phyloP scores from a whole-genome alignment of 1,140 invertebrate species.

The Lamellibrachia luymesi region DNA sequence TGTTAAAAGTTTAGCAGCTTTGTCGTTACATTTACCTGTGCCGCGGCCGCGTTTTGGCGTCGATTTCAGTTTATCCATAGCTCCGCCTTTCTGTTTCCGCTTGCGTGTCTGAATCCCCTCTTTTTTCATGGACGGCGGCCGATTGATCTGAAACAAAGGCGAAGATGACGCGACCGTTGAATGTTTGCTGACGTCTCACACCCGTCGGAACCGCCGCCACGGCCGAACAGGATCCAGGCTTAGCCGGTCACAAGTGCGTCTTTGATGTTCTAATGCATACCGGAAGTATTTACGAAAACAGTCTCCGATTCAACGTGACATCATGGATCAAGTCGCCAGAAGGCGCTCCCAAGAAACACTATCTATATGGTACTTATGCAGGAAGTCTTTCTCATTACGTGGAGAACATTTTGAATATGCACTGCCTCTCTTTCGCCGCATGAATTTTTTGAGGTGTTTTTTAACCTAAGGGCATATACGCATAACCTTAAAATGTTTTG shows the following conservation, averaged over 20 bases:
- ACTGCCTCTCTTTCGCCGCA: too few species aligned
- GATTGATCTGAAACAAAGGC: slow-evolving; percentile 74
- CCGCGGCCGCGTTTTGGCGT: neutral
- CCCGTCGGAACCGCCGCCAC: neutral
- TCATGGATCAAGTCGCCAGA: neutral
- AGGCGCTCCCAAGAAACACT: too few species aligned
- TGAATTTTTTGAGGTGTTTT: too few species aligned
- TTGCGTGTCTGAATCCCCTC: slow-evolving; percentile 98
- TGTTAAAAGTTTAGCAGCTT: neutral
- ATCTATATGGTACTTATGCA: too few species aligned
- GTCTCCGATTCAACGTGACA: neutral
- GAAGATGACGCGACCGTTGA: neutral
- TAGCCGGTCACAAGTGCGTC: neutral
- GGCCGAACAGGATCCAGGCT: neutral
- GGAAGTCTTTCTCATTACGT: too few species aligned
- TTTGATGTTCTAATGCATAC: neutral
- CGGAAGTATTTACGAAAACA: neutral
- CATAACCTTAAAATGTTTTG: too few species aligned
- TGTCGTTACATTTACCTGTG: neutral
- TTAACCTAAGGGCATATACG: too few species aligned
- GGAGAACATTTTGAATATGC: too few species aligned
- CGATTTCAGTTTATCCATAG: neutral
- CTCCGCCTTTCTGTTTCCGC: slow-evolving; percentile 61
- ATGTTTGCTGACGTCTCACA: neutral
- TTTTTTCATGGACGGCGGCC: slow-evolving; percentile 98